Base-by-base conservation (phyloP, 2,113 vertebrate species). In the Colossoma macropomum region DNA sequence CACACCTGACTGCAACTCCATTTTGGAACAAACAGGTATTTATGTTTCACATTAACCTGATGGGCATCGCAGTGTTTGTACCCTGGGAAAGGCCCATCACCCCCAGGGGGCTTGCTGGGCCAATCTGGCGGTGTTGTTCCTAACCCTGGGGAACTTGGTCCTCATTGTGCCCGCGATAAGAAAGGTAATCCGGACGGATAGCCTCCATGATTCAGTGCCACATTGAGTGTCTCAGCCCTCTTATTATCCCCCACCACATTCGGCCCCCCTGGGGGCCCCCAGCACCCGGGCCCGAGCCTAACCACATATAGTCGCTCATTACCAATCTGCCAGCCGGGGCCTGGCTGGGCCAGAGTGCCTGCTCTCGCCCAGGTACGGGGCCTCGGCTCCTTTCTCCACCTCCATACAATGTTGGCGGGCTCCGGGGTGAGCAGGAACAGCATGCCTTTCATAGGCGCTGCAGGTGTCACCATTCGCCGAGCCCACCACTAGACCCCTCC, bases 201-300 rank as follows among this genome's bases (percentile, higher is more conserved):
- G 95, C 93, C 93, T 95, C 93, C 95, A 95, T 96, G 95, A 95
- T 95, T 96, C 95, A 94, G 93, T 93, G 93, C 94, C 95, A 95
- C 94, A 96, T 95, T 95, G 95, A 94, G 93, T 93, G 90, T 93
- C 88, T 92, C 93, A 93, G 93, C 90, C 93, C 93, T 93, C 93
- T 95, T 95, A 95, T 96, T 96, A 96, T 95, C 95, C 93, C 91
- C 91, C 92, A 92, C 92, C 93, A 95, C 92, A 92, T 91, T 92
- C 93, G 93, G 94, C 94, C 93, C 94, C 95, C 94, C 95, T 93
- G 94, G 94, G 94, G 95, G 94, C 93, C 92, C 93, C 91, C 89
- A 92, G 92, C 94, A 93, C 93, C 92, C 91, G 91, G 93, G 94
- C 79, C 95, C 90, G 88, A 92, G 93, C 93, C 95, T 94, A 91